Evolutionary conservation across 2,113 vertebrate species (phyloP), one percentile per base, ranked within the genome.

Genomic region (Solenodon paradoxus): DNA sequence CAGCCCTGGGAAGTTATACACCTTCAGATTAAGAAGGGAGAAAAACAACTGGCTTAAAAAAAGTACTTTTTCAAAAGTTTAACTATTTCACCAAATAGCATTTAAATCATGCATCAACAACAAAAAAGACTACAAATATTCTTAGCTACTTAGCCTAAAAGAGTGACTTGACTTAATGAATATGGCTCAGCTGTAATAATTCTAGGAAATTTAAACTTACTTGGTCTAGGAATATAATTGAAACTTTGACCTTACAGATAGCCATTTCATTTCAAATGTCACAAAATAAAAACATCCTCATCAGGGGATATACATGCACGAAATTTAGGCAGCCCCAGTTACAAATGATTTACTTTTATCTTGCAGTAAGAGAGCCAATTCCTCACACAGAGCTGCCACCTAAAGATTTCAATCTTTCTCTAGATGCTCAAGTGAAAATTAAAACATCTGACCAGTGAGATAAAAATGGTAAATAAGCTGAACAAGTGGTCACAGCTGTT

Each of bases 231-330:
- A 77, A 92, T 32, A 91, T 0, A 38, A n/a, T 64, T 81, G 66
- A 88, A 75, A 84, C 78, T 22, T 5, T 61, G 30, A 61, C 15
- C 77, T 35, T 32, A 74, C 0, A 61, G 53, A 45, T 3, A 49
- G 19, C 32, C 32, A 38, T 66, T 80, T 80, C 88, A 85, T 88
- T 89, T 96, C 81, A 69, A 90, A 92, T 83, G 59, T 13, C 68
- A 71, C 20, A 64, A 53, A 69, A 81, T 57, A 35, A 75, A 80
- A 90, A 24, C 15, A 78, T 19, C 45, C 45, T 38, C 15, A 90
- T 47, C 32, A 32, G n/a, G 57, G 38, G n/a, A 69, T 28, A 24
- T 1, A 63, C 51, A 61, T 7, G 74, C 45, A 74, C n/a, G n/a
- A n/a, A n/a, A 80, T 5, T 5, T 26, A 66, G 35, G 24, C 30